phyloP scores from a whole-genome alignment of 1,140 invertebrate genomes.

The Popillia japonica region DNA sequence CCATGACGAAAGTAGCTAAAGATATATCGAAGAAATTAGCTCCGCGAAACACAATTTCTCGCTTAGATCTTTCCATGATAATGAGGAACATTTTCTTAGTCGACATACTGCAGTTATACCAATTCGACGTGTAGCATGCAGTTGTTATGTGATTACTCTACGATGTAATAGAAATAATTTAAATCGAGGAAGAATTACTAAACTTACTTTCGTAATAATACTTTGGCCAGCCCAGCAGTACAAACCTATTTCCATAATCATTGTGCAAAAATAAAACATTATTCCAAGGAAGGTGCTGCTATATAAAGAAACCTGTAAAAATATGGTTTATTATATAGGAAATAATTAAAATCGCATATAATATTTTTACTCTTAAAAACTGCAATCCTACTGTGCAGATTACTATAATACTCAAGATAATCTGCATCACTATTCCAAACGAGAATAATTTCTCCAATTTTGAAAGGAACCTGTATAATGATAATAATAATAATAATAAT shows the following conservation, averaged over 20 bases:
- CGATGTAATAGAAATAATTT: too few species aligned
- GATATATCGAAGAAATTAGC: background rate
- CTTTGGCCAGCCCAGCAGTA: too few species aligned
- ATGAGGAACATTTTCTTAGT: background rate
- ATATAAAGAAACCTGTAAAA: too few species aligned
- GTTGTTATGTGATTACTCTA: background rate
- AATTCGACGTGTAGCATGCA: background rate
- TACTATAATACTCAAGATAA: background rate
- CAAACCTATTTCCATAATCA: too few species aligned
- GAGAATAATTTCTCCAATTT: background rate
- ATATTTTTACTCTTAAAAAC: background rate
- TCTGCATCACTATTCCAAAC: background rate
- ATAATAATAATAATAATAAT: too few species aligned
- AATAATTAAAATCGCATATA: too few species aligned
- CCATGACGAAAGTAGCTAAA: background rate
- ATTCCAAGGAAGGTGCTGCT: too few species aligned
- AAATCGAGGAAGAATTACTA: too few species aligned
- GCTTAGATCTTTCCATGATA: background rate
- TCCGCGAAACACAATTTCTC: background rate
- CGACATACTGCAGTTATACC: background rate
- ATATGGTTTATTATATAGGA: too few species aligned
- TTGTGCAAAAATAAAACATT: too few species aligned
- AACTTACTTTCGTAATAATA: too few species aligned
- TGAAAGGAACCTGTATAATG: background rate
- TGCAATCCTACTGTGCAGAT: background rate